phyloP scores from a whole-genome alignment of 2,797 vertebrate species.

The Mus spretus region DNA sequence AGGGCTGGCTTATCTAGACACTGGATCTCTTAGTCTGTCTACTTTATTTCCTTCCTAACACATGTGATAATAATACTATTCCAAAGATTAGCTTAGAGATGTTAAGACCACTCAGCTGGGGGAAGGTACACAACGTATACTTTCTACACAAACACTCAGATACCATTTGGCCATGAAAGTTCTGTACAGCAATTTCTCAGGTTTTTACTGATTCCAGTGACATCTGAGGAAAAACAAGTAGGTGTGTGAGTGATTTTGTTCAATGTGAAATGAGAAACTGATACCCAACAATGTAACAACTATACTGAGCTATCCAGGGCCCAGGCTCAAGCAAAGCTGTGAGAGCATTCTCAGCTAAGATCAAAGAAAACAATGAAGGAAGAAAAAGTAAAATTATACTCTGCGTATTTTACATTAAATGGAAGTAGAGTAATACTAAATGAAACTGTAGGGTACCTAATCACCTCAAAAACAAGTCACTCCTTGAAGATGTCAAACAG shows the following conservation, averaged over 20 bases:
- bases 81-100: background rate
- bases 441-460: background rate
- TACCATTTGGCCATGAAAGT: background rate
- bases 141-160: background rate
- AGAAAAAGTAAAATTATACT: background rate
- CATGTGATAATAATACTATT: conserved; percentile 24
- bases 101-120: background rate
- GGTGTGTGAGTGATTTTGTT: conserved; percentile 34
- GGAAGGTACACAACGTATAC: conserved; percentile 5
- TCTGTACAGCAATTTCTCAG: background rate
- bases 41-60: conserved; percentile 58
- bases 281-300: background rate
- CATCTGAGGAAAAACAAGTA: conserved; percentile 6
- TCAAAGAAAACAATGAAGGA: conserved; percentile 52
- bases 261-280: conserved; percentile 59
- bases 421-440: conserved; percentile 43
- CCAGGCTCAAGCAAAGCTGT: background rate
- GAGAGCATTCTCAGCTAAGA: conserved; percentile 17
- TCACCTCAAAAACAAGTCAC: conserved; percentile 45
- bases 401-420: background rate
- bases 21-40: conserved; percentile 34
- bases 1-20: conserved; percentile 71
- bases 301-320: background rate
- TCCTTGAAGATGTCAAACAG: conserved; percentile 14
- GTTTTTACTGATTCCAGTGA: conserved; percentile 40